These are phyloP conservation scores for Gasterosteus aculeatus DNA, from an alignment of 2,113 vertebrate genomes.

Conservation along the genomic window DNA sequence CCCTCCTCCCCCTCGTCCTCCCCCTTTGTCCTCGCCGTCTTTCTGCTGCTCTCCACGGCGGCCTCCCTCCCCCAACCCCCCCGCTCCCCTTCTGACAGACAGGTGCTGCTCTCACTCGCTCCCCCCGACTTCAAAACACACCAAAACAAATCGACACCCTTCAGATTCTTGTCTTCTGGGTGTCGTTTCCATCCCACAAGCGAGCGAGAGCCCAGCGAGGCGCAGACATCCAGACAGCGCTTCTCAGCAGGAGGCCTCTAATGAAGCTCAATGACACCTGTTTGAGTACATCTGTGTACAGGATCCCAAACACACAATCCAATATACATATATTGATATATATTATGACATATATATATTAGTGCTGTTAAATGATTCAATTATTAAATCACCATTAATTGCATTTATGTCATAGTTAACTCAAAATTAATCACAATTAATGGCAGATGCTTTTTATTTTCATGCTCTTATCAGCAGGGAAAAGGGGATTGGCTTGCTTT, in stretches of 20 bases:
- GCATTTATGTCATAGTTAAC: no score
- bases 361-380: no score
- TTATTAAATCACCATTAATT: no score
- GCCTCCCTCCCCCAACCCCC: not conserved
- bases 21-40: not conserved
- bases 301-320: not conserved
- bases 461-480: no score
- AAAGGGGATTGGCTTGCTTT: no score
- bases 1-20: not conserved
- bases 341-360: no score
- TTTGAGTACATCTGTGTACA: constrained; percentile 1
- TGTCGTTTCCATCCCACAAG: constrained; percentile 49
- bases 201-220: constrained; percentile 8
- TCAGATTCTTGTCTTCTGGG: constrained; percentile 22
- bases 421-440: no score
- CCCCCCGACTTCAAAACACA: constrained; percentile 12
- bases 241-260: constrained; percentile 39
- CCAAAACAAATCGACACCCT: constrained; percentile 25
- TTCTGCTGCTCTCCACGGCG: not conserved
- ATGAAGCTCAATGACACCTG: constrained; percentile 41
- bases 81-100: constrained; percentile 1
- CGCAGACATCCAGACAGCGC: constrained; percentile 11
- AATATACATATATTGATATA: not conserved
- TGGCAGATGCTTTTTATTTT: no score
- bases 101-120: constrained; percentile 1